Evolutionary conservation across 2,113 vertebrate genomes (phyloP).

Genomic region (Anarhynchus alexandrinus): DNA sequence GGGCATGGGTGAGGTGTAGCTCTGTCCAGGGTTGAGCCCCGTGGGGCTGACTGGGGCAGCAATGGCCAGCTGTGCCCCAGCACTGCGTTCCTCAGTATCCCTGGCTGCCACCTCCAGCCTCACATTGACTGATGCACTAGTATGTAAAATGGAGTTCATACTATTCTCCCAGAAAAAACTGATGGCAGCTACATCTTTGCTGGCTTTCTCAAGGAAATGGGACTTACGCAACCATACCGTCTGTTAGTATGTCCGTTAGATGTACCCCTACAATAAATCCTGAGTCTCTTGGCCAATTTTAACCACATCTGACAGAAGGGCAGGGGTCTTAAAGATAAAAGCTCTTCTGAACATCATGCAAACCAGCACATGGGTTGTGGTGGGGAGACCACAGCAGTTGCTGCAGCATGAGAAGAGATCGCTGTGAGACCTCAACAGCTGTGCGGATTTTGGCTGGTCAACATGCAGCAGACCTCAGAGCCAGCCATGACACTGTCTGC

Average conservation of each 20-base stretch:
- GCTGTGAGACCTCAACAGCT: background rate
- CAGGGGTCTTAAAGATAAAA: background rate
- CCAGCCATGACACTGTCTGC: background rate
- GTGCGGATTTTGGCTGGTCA: background rate
- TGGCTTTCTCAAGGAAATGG: background rate
- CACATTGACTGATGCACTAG: background rate
- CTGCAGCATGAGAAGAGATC: background rate
- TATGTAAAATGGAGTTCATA: background rate
- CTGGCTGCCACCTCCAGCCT: background rate
- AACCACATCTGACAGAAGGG: background rate
- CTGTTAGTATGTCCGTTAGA: background rate
- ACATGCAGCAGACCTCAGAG: background rate
- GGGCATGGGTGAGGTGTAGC: background rate
- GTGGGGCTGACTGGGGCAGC: rapidly evolving
- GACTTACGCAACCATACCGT: rapidly evolving
- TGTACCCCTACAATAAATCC: background rate
- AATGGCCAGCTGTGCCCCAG: background rate
- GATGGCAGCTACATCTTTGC: background rate
- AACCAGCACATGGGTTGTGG: background rate
- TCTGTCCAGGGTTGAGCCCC: background rate
- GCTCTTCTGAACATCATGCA: background rate
- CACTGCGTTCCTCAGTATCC: background rate
- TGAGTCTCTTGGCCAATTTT: background rate
- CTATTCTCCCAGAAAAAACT: background rate
- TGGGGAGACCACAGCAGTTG: background rate